phyloP scores from a whole-genome alignment of 1,140 invertebrate genomes.

The Lordiphosa collinella region DNA sequence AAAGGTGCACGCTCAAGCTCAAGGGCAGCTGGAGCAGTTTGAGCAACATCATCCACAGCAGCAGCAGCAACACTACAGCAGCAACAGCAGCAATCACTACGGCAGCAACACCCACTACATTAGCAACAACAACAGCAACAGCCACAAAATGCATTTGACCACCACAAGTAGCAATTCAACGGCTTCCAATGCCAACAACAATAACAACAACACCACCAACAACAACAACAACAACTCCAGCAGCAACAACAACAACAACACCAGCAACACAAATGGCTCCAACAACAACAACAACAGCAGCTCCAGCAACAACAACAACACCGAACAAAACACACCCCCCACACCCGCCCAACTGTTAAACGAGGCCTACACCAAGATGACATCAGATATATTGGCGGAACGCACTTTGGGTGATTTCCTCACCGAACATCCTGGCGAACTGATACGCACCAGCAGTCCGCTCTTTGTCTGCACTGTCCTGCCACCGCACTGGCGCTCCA shows the following conservation, averaged over 20 bases:
- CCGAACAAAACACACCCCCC: constrained; percentile 81
- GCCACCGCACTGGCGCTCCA: constrained; percentile 97
- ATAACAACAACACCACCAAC: constrained; percentile 41
- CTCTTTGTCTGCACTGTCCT: constrained; percentile 95
- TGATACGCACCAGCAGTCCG: constrained; percentile 95
- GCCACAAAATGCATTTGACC: constrained; percentile 67
- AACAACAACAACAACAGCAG: constrained; percentile 40
- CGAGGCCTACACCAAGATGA: constrained; percentile 93
- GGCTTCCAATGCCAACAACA: constrained; percentile 64
- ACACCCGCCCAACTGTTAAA: constrained; percentile 84
- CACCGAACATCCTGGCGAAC: constrained; percentile 94
- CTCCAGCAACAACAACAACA: constrained; percentile 75
- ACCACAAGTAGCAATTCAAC: constrained; percentile 58
- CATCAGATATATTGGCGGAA: constrained; percentile 91
- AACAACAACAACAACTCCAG: constrained; percentile 38
- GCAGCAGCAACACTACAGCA: constrained; percentile 14
- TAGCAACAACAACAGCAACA: constrained; percentile 34
- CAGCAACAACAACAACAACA: constrained; percentile 36
- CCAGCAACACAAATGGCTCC: constrained; percentile 45
- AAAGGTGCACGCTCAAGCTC: constrained; percentile 71
- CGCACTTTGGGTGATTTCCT: constrained; percentile 93
- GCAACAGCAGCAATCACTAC: constrained; percentile 10
- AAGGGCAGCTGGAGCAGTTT: constrained; percentile 68
- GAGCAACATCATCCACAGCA: constrained; percentile 42
- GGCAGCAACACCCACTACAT: constrained; percentile 15